Percentiles rank a stretch among this genome's conserved stretches.
phyloP scores from a whole-genome alignment of 1,140 invertebrate species.

The Anadara kagoshimensis region DNA sequence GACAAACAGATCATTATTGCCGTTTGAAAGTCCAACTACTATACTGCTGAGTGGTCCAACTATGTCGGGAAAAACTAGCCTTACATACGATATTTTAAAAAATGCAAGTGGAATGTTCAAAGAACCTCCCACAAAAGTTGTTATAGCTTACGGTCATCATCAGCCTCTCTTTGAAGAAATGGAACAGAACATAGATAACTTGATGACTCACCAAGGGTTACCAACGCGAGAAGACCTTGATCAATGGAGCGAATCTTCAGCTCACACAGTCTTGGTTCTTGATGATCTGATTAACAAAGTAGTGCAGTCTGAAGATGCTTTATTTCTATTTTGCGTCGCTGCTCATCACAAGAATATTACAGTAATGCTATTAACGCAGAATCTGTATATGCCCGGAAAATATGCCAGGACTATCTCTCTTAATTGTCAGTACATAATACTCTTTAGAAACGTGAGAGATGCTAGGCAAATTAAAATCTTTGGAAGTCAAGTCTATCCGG shows the following conservation, averaged over 20 bases:
- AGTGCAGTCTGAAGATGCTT: slow-evolving; percentile 19
- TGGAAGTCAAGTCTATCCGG: slow-evolving; percentile 35
- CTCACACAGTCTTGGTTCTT: slow-evolving; percentile 25
- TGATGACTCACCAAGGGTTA: slow-evolving; percentile 18
- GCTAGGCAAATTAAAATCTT: slow-evolving; percentile 26
- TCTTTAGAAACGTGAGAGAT: slow-evolving; percentile 39
- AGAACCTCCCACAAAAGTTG: slow-evolving; percentile 9
- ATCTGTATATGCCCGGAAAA: slow-evolving; percentile 31
- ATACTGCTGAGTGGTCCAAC: slow-evolving; percentile 23
- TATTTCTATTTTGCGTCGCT: slow-evolving; percentile 24
- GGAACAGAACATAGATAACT: slow-evolving; percentile 14
- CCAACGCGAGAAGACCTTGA: slow-evolving; percentile 14
- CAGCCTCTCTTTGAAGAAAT: slow-evolving; percentile 36
- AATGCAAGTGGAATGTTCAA: slow-evolving; percentile 28
- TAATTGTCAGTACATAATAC: slow-evolving; percentile 30
- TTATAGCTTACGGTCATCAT: slow-evolving; percentile 25
- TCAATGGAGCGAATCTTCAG: not conserved
- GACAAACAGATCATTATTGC: not conserved
- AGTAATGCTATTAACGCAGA: slow-evolving; percentile 24
- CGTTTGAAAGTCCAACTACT: slow-evolving; percentile 17
- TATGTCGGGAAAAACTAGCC: slow-evolving; percentile 22
- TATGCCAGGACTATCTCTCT: slow-evolving; percentile 30
- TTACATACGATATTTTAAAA: slow-evolving; percentile 17
- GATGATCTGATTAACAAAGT: slow-evolving; percentile 35
- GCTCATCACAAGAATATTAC: slow-evolving; percentile 28